Percentiles rank a stretch among this genome's conserved stretches.
Evolutionary conservation across 2,797 vertebrate genomes (phyloP).

Genomic region (Echeneis naucrates): DNA sequence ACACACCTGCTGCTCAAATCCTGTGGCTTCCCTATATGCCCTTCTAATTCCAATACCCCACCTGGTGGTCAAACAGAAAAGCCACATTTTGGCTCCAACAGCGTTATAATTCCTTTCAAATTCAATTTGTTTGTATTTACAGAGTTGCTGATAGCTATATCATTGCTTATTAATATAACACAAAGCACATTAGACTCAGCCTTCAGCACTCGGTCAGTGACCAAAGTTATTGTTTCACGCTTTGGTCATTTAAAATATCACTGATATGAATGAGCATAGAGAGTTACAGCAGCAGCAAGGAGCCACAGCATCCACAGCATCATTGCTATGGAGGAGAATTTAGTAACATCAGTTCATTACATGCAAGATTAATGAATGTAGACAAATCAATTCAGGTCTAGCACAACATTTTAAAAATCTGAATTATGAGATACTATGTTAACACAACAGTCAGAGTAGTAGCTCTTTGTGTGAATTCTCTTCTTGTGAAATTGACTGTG

Average conservation of each 20-base stretch:
- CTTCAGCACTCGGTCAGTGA: not conserved
- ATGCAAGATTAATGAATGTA: not conserved
- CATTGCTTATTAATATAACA: not conserved
- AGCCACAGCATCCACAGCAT: constrained; percentile 37
- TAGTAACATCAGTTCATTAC: not conserved
- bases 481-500: too few species aligned
- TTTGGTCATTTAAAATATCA: not conserved
- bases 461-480: too few species aligned
- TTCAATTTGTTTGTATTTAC: not conserved
- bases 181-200: not conserved
- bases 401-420: not conserved
- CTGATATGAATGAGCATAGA: not conserved
- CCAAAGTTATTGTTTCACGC: not conserved
- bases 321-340: constrained; percentile 13
- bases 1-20: too few species aligned
- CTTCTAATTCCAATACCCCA: too few species aligned
- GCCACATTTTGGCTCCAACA: too few species aligned
- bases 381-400: not conserved
- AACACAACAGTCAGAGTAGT: too few species aligned
- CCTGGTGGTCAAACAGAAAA: too few species aligned
- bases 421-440: too few species aligned
- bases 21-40: too few species aligned
- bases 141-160: not conserved
- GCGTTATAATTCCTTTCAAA: not conserved
- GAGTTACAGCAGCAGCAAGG: constrained; percentile 17